Conservation (phyloP, 2,797 vertebrate genomes). For the Garrulus glandarius region DNA sequence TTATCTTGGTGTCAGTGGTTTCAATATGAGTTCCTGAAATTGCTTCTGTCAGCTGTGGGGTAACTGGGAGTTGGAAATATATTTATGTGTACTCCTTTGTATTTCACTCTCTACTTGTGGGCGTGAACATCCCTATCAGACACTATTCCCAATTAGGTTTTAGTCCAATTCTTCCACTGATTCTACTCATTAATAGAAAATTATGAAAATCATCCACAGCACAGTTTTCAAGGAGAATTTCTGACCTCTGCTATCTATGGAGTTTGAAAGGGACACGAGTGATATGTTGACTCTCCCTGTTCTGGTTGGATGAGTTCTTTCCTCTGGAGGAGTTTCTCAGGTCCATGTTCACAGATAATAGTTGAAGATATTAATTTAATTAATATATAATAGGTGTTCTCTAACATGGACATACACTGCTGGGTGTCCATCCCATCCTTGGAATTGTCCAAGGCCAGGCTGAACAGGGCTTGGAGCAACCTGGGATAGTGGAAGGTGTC, state of each 20-base stretch:
- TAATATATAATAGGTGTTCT: not conserved
- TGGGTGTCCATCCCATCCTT: not conserved
- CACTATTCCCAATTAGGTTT: not conserved
- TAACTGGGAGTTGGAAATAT: not conserved
- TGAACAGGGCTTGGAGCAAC: rapidly evolving
- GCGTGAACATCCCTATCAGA: rapidly evolving
- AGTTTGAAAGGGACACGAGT: not conserved
- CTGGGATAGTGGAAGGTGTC: not conserved
- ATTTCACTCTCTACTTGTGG: rapidly evolving
- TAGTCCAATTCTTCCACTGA: not conserved
- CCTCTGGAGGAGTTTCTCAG: not conserved
- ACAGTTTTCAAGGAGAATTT: not conserved
- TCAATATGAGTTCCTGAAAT: not conserved
- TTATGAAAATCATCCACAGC: not conserved
- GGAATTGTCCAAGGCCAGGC: rapidly evolving
- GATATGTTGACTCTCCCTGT: not conserved
- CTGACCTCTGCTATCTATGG: not conserved
- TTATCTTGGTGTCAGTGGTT: not conserved
- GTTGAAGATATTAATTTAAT: not conserved
- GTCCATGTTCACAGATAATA: not conserved
- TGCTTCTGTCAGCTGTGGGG: not conserved
- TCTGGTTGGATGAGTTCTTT: not conserved
- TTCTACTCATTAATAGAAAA: not conserved
- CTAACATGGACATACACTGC: rapidly evolving
- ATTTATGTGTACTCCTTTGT: not conserved